Conservation (phyloP, 1,140 invertebrate species). For the Drosophila lacteicornis region DNA sequence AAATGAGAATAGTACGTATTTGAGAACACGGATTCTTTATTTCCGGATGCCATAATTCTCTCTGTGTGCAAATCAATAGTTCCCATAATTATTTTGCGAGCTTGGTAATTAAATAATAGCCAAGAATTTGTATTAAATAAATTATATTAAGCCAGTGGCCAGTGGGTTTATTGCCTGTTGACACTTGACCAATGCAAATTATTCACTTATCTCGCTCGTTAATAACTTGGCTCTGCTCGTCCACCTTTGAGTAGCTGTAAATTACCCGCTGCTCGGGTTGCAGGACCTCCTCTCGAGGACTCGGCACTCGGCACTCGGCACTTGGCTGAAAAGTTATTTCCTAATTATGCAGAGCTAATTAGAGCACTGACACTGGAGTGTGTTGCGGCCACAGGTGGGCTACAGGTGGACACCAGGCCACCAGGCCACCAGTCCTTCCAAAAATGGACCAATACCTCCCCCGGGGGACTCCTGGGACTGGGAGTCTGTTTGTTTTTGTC, state of each 20-base stretch:
- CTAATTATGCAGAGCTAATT: slow-evolving; percentile 37
- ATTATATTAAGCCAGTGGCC: no score
- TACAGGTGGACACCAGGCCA: neutral
- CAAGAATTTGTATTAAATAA: no score
- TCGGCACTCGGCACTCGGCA: neutral
- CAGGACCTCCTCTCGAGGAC: neutral
- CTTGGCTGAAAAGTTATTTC: slow-evolving; percentile 14
- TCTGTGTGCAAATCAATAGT: no score
- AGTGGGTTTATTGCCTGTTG: neutral
- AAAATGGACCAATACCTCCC: neutral
- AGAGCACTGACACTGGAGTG: slow-evolving; percentile 9
- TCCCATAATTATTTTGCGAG: no score
- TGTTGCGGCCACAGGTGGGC: slow-evolving; percentile 20
- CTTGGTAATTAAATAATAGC: no score
- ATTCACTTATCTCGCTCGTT: slow-evolving; percentile 9
- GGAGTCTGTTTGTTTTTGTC: slow-evolving; percentile 15
- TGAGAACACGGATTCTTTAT: no score
- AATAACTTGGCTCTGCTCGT: neutral
- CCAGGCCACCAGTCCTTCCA: neutral
- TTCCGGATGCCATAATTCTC: no score
- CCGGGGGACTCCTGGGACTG: neutral
- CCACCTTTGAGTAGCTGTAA: slow-evolving; percentile 10
- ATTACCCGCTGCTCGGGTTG: neutral
- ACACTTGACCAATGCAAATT: slow-evolving; percentile 5
- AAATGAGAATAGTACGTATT: no score